Base-by-base conservation (phyloP, 2,888 invertebrate genomes). In the Eristalis intricaria region DNA sequence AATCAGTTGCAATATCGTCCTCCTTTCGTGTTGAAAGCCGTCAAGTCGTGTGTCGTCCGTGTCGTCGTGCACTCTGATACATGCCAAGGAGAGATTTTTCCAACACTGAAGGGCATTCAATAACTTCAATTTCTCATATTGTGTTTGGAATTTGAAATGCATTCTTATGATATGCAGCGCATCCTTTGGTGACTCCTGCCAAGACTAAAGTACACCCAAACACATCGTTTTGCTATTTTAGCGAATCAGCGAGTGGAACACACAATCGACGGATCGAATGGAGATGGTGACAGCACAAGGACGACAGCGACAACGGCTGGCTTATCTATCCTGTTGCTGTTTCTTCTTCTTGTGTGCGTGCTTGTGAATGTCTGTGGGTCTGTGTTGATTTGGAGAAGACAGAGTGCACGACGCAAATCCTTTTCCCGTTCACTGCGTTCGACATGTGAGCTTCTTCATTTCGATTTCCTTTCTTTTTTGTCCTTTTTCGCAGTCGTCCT, bases 401-500 rank as follows among this genome's bases (percentile, higher is more conserved):
- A 38, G 38, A 69, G 71, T 71, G 76, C 80, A 86, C 78, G 82
- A 82, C 63, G 74, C 58, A 64, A 87, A 87, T 84, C 73, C 75
- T 87, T 87, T 87, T 84, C 40, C 58, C 50, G 84, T 84, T 87
- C 84, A 79, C 75, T 87, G 87, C 87, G 73, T 87, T 80, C 87
- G 87, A 87, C 84, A 87, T 87, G 87, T 79, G 84, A 87, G 80
- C 83, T 87, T 87, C 71, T 84, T 84, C 79, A 70, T 82, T 76
- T 82, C 43, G 63, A 61, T 23, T 56, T 56, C 43, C 68, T 68
- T 60, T 64, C 35, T 71, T 70, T 3, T 56, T 56, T 35, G 29
- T 58, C 13, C 32, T 63, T 73, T 38, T 60, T 43, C 40, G n/a
- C 11, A 8, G 1, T 22, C 29, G 61, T 29, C 13, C 43, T 22